Evolutionary conservation across 2,113 vertebrate species (phyloP).

Genomic region (Aldabrachelys gigantea): DNA sequence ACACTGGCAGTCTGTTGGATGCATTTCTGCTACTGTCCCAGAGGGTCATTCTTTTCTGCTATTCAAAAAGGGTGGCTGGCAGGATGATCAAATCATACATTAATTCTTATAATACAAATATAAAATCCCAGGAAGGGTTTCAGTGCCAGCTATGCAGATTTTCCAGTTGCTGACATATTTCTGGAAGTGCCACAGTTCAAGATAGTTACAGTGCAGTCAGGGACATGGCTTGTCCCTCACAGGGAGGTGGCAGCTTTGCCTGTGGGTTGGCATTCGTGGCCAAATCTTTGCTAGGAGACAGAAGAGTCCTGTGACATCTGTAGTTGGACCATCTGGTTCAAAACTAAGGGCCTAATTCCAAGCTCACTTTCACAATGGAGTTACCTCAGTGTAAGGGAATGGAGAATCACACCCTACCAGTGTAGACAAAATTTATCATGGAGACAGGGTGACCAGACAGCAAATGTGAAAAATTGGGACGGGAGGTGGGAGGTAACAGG

Average conservation of each 20-base stretch:
- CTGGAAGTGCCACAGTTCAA: conserved; percentile 9
- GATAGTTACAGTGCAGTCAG: background rate
- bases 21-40: no score
- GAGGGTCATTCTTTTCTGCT: no score
- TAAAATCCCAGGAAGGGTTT: background rate
- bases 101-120: no score
- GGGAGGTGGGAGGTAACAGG: no score
- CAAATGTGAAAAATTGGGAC: no score
- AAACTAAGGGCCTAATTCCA: background rate
- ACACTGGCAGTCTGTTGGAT: no score
- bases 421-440: background rate
- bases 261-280: rapidly evolving
- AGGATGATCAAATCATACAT: no score
- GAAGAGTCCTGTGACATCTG: background rate
- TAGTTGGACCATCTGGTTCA: conserved; percentile 18
- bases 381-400: background rate
- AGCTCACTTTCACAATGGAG: background rate
- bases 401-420: background rate
- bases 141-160: conserved; percentile 37
- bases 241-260: conserved; percentile 24
- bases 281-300: background rate
- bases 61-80: no score
- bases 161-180: conserved; percentile 55
- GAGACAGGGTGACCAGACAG: background rate
- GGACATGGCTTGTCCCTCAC: background rate